Evolutionary conservation across 2,113 vertebrate species (phyloP).

Genomic region (Mohoua ochrocephala): DNA sequence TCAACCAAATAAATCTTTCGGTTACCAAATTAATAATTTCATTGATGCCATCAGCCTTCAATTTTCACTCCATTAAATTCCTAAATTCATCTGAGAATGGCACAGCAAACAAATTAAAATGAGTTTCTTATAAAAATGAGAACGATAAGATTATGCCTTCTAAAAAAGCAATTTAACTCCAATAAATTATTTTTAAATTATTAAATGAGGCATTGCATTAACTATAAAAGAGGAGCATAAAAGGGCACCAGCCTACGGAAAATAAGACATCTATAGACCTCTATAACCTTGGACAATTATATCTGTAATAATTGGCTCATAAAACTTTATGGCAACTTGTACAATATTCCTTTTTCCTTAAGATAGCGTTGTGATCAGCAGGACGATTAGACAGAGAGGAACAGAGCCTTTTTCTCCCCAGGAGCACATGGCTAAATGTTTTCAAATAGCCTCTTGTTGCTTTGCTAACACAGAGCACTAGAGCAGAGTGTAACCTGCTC

Average conservation of each 20-base stretch:
- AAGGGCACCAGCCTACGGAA: slow-evolving; percentile 66
- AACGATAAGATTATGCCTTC: slow-evolving; percentile 71
- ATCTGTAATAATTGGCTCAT: slow-evolving; percentile 71
- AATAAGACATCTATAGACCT: slow-evolving; percentile 66
- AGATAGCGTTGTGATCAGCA: slow-evolving; percentile 57
- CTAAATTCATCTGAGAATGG: slow-evolving; percentile 65
- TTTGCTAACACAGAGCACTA: slow-evolving; percentile 6
- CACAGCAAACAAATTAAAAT: slow-evolving; percentile 76
- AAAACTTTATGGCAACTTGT: slow-evolving; percentile 72
- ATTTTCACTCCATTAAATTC: slow-evolving; percentile 71
- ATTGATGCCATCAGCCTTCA: slow-evolving; percentile 70
- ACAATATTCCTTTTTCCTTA: slow-evolving; percentile 60
- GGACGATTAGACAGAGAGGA: slow-evolving; percentile 57
- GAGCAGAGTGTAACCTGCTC: background rate
- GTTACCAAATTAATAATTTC: slow-evolving; percentile 75
- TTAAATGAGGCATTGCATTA: slow-evolving; percentile 70
- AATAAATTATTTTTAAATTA: slow-evolving; percentile 79
- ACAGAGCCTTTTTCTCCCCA: slow-evolving; percentile 25
- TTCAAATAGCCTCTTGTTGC: slow-evolving; percentile 46
- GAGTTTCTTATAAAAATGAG: slow-evolving; percentile 70
- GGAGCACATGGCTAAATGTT: slow-evolving; percentile 50
- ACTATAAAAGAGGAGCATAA: slow-evolving; percentile 64
- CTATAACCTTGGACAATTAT: slow-evolving; percentile 56
- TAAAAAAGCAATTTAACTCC: slow-evolving; percentile 76
- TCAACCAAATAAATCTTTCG: slow-evolving; percentile 69